Conservation (phyloP, 2,797 vertebrate species). For the Loris lydekkerianus region DNA sequence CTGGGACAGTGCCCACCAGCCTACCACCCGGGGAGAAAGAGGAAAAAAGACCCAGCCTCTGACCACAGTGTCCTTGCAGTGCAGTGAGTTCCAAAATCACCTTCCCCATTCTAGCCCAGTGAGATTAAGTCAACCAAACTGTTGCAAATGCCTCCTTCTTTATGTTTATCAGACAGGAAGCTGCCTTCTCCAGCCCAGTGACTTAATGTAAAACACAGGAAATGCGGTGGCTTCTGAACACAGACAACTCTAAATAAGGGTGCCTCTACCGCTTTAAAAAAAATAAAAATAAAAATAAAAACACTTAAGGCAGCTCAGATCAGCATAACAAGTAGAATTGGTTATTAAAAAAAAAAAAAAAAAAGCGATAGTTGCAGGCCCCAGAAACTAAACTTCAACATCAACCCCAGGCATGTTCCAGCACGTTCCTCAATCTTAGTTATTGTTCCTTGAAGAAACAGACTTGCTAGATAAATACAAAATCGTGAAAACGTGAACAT, state of each 20-base stretch:
- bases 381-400: conserved; percentile 15
- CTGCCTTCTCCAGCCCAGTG: conserved; percentile 72
- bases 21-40: not conserved
- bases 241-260: conserved; percentile 51
- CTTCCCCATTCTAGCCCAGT: not conserved
- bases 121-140: conserved; percentile 18
- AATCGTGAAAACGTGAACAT: conserved; percentile 1
- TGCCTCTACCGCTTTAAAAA: not conserved
- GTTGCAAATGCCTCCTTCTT: not conserved
- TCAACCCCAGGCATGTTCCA: not conserved
- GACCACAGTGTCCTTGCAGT: not conserved
- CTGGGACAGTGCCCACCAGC: not conserved
- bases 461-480: not conserved
- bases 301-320: not conserved
- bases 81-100: not conserved
- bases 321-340: not conserved
- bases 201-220: conserved; percentile 82
- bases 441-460: not conserved
- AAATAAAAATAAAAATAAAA: not conserved
- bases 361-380: not conserved
- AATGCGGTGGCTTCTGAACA: conserved; percentile 49
- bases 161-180: conserved; percentile 83
- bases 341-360: not conserved
- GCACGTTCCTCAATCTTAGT: not conserved
- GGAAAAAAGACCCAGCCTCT: not conserved